Evolutionary conservation across 2,113 vertebrate genomes (phyloP).

Genomic region (Podiceps cristatus): DNA sequence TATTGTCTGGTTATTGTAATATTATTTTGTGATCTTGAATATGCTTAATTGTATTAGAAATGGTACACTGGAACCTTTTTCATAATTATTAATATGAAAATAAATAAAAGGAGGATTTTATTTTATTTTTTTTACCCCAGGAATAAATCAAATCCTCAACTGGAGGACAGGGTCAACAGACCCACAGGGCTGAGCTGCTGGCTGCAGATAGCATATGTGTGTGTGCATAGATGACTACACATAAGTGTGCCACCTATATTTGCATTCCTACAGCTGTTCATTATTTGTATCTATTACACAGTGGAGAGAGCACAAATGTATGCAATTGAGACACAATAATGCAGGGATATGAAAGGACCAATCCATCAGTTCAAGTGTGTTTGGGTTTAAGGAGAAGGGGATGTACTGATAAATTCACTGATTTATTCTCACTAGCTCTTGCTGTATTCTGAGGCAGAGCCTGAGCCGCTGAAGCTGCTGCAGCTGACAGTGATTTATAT

Average conservation of each 20-base stretch:
- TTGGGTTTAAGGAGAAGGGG: constrained; percentile 56
- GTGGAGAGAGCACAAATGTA: constrained; percentile 33
- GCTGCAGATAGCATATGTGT: neutral
- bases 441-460: neutral
- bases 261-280: constrained; percentile 53
- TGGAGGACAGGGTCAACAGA: constrained; percentile 16
- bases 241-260: constrained; percentile 24
- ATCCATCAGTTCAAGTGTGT: constrained; percentile 69
- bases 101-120: constrained; percentile 15
- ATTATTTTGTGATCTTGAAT: constrained; percentile 31
- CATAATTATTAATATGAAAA: neutral
- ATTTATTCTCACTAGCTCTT: constrained; percentile 27
- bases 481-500: constrained; percentile 43
- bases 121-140: neutral
- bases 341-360: constrained; percentile 46
- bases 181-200: constrained; percentile 27
- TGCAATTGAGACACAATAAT: constrained; percentile 49
- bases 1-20: constrained; percentile 49
- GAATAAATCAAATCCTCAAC: constrained; percentile 22
- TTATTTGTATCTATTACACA: constrained; percentile 45
- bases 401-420: constrained; percentile 1
- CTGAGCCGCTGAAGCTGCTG: neutral
- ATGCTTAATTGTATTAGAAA: constrained; percentile 68
- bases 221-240: neutral
- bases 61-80: neutral